A percentile compares a stretch with the other conserved stretches of the same genome.
These are phyloP conservation scores for Amorpha juglandis DNA, from an alignment of 2,888 invertebrate genomes.

Conservation along the genomic window DNA sequence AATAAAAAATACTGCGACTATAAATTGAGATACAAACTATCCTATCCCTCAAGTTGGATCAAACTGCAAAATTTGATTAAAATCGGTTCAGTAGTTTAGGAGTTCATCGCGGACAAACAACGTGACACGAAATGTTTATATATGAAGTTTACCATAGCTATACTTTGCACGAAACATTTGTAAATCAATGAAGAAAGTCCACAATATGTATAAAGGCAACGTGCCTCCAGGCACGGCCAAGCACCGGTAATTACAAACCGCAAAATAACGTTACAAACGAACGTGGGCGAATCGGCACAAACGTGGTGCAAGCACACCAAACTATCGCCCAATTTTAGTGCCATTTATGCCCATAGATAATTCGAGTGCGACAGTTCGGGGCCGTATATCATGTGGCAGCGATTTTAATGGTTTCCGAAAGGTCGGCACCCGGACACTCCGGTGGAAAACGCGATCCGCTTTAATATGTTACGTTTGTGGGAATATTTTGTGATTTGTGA, in stretches of 20 bases:
- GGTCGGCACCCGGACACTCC: constrained; percentile 26
- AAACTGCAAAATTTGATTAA: too few species aligned
- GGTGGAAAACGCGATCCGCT: constrained; percentile 22
- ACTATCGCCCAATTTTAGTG: constrained; percentile 22
- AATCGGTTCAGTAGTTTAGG: too few species aligned
- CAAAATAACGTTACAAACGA: constrained; percentile 21
- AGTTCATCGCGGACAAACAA: too few species aligned
- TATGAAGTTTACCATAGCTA: too few species aligned
- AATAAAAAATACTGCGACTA: too few species aligned
- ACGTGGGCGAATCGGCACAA: constrained; percentile 3
- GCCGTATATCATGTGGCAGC: constrained; percentile 55
- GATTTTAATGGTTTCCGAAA: constrained; percentile 55
- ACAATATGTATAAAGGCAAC: background rate
- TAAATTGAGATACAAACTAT: too few species aligned
- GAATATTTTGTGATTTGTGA: background rate
- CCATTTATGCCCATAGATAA: constrained; percentile 45
- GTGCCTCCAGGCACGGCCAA: background rate
- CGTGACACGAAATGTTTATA: too few species aligned
- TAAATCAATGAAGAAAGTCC: background rate
- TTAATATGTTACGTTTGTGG: constrained; percentile 20
- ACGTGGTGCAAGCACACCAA: constrained; percentile 6
- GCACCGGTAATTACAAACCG: constrained; percentile 16
- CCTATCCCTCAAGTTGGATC: too few species aligned
- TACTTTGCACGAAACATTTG: background rate
- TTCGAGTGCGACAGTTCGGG: constrained; percentile 57